These are phyloP conservation scores for Caenorhabditis macrosperma DNA, from an alignment of 2,888 invertebrate species.

Conservation along the genomic window DNA sequence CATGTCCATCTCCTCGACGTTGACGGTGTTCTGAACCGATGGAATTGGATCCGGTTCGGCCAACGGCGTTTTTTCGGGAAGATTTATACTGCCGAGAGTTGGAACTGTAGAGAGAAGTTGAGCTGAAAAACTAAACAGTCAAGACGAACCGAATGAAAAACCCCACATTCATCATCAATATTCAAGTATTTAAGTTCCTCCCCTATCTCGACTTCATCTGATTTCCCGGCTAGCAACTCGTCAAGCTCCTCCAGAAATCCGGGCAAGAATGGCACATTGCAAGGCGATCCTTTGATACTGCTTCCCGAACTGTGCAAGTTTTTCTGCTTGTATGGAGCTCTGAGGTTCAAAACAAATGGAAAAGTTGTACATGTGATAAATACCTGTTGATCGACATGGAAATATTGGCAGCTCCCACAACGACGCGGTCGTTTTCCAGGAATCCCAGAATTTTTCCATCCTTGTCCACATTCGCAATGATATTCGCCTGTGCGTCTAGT, in stretches of 20 bases:
- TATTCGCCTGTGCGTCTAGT: conserved; percentile 33
- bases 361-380: too few species aligned
- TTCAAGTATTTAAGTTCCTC: conserved; percentile 19
- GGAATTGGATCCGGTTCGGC: too few species aligned
- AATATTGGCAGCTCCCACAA: conserved; percentile 39
- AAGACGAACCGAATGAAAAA: background rate
- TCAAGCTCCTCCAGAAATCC: conserved; percentile 51
- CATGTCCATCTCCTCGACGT: conserved; percentile 33
- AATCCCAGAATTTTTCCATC: conserved; percentile 44
- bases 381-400: conserved; percentile 65
- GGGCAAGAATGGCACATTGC: conserved; percentile 71
- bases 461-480: conserved; percentile 23
- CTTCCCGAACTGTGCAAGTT: conserved; percentile 5
- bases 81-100: too few species aligned
- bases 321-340: conserved; percentile 46
- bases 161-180: conserved; percentile 13
- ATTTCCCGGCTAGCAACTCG: conserved; percentile 15
- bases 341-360: conserved; percentile 1
- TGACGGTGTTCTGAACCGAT: conserved; percentile 4
- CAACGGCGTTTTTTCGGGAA: too few species aligned
- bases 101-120: conserved; percentile 56
- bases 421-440: conserved; percentile 3
- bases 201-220: conserved; percentile 32
- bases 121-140: conserved; percentile 8
- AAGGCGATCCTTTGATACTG: conserved; percentile 68